Evolutionary conservation across 2,797 vertebrate species (phyloP).

Genomic region (Mormyrus proboscirostris): DNA sequence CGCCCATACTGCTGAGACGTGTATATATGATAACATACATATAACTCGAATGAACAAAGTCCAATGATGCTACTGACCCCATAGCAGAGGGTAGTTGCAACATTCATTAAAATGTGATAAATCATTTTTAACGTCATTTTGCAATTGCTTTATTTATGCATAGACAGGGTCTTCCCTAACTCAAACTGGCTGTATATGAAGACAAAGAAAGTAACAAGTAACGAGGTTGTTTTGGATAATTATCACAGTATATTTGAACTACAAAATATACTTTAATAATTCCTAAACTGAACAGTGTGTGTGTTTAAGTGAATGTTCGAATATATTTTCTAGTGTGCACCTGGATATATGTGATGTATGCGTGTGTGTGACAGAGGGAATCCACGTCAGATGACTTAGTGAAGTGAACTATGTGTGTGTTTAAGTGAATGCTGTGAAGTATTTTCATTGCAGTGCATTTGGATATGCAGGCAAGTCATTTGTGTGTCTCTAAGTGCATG

Average conservation of each 20-base stretch:
- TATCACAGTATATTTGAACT: too few species aligned
- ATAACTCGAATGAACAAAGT: neutral
- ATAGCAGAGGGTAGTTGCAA: too few species aligned
- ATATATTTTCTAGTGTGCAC: neutral
- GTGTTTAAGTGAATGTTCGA: neutral
- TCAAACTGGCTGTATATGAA: neutral
- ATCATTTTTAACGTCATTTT: neutral
- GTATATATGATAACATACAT: neutral
- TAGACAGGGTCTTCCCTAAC: neutral
- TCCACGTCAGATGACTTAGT: too few species aligned
- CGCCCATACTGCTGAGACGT: neutral
- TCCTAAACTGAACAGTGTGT: neutral
- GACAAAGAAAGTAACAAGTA: neutral
- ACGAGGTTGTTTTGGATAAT: neutral
- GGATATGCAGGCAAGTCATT: neutral
- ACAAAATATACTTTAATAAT: neutral
- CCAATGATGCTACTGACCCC: neutral
- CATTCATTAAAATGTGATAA: neutral
- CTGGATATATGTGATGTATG: too few species aligned
- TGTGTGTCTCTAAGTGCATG: neutral
- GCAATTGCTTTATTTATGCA: too few species aligned
- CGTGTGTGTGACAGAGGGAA: too few species aligned
- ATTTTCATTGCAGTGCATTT: neutral
- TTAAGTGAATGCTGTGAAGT: neutral
- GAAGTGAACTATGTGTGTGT: too few species aligned